Base-by-base conservation (phyloP, 2,888 invertebrate genomes). In the Caenorhabditis sp. region DNA sequence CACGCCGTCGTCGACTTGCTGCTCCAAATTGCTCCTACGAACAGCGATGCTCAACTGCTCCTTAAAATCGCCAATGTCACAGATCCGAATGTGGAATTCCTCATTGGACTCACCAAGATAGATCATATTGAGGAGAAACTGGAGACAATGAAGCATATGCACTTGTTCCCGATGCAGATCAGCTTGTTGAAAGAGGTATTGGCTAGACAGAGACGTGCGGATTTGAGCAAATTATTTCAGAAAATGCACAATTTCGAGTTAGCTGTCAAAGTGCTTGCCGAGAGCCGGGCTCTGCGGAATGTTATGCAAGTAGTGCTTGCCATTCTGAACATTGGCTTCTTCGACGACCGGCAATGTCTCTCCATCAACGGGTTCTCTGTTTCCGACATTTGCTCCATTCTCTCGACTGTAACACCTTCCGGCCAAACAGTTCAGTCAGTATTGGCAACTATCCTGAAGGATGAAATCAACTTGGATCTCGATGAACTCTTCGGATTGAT, bases 101-200 rank as follows among this genome's bases (percentile, higher is more conserved):
- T 83, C 3, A 0, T 79, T 24, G 76, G 89, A 77, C 70, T 90
- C 26, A 78, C 90, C 9, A 86, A 87, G 53, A 85, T 90, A 22
- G 89, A 89, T 47, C 81, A 88, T 8, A 83, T 90, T 40, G 87
- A 88, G 69, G 90, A 90, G 80, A 89, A 89, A 74, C 60, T 90
- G 56, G 82, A 76, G 35, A 82, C 88, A 8, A 86, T 90, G 86
- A 44, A 69, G 32, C 86, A 88, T 61, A 88, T 90, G 87, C 76
- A 83, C n/a, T 56, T 53, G 22, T 87, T 88, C 65, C 82, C 84
- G 24, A 55, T 67, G 18, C 68, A 74, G 0, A 53, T 84, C 1
- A 65, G 60, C 22, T 8, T 18, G 0, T 35, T 62, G 61, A 79
- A 40, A 24, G 85, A 60, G 50, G 18, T 6, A 4, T 2, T 37